phyloP scores from a whole-genome alignment of 1,140 invertebrate genomes.

The Helicoverpa zea region DNA sequence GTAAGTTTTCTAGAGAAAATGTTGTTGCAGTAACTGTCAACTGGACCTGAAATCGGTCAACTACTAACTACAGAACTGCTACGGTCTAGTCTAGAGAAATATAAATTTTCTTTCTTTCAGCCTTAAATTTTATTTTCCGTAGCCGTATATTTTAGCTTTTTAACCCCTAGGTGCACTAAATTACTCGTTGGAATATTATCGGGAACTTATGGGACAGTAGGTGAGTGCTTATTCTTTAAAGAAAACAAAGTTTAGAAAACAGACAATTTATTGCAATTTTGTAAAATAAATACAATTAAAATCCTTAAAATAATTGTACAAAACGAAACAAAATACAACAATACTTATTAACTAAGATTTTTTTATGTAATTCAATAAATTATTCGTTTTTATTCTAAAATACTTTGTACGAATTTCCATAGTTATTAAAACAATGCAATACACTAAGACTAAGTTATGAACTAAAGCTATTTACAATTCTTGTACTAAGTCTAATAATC shows the following conservation, averaged over 20 bases:
- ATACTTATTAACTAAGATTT: slow-evolving; percentile 65
- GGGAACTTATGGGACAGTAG: too few relatives aligned
- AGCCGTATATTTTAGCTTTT: too few relatives aligned
- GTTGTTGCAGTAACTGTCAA: too few relatives aligned
- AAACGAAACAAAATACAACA: slow-evolving; percentile 85
- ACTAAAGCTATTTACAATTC: slow-evolving; percentile 64
- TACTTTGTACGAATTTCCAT: slow-evolving; percentile 81
- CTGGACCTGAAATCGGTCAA: too few relatives aligned
- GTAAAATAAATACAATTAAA: slow-evolving; percentile 81
- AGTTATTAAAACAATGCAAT: slow-evolving; percentile 55
- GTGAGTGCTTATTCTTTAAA: slow-evolving; percentile 50
- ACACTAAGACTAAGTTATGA: slow-evolving; percentile 27
- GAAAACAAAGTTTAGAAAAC: slow-evolving; percentile 73
- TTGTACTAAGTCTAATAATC: slow-evolving; percentile 82
- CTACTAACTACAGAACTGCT: too few relatives aligned
- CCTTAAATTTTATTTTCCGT: too few relatives aligned
- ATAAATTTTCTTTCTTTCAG: too few relatives aligned
- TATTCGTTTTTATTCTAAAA: slow-evolving; percentile 76
- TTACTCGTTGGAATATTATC: too few relatives aligned
- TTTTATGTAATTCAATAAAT: slow-evolving; percentile 76
- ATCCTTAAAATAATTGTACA: slow-evolving; percentile 73
- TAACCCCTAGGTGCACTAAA: too few relatives aligned
- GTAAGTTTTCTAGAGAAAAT: too few relatives aligned
- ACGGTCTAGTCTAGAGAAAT: too few relatives aligned
- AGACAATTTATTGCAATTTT: slow-evolving; percentile 78